A percentile compares a stretch with the other conserved stretches of the same genome.
phyloP scores from a whole-genome alignment of 2,888 invertebrate genomes.

The Cordilura impudica region DNA sequence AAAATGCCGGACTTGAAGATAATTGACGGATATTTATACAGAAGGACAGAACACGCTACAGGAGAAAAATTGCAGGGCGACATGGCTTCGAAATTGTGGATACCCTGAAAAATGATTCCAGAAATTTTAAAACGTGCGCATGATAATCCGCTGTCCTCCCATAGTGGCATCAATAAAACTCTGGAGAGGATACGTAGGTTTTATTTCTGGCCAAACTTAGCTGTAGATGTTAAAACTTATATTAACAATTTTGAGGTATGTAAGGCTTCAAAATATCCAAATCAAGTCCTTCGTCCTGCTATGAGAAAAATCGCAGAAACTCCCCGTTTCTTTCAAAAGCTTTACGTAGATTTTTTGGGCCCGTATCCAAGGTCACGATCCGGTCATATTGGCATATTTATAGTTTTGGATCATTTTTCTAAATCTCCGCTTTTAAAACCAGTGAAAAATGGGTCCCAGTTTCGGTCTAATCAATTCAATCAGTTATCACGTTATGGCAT shows the following conservation, averaged over 20 bases:
- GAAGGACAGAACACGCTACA: not conserved
- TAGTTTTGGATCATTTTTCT: no score
- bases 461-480: no score
- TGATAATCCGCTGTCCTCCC: not conserved
- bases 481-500: no score
- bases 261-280: no score
- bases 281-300: not conserved
- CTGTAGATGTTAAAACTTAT: constrained; percentile 4
- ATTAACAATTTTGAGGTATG: not conserved
- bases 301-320: not conserved
- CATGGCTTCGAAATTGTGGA: constrained; percentile 16
- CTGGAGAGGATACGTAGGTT: no score
- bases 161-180: constrained; percentile 26
- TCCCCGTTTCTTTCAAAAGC: not conserved
- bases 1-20: no score
- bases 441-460: no score
- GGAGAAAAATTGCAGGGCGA: not conserved
- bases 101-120: not conserved
- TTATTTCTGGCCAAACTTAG: constrained; percentile 31
- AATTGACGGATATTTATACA: constrained; percentile 16
- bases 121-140: not conserved
- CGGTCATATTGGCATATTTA: no score
- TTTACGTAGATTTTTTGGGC: not conserved
- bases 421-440: no score
- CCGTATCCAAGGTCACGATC: no score